Percentiles rank a stretch among this genome's conserved stretches.
Conservation (phyloP, 64 coral and sea anemone genomes). For the Porites lutea region DNA sequence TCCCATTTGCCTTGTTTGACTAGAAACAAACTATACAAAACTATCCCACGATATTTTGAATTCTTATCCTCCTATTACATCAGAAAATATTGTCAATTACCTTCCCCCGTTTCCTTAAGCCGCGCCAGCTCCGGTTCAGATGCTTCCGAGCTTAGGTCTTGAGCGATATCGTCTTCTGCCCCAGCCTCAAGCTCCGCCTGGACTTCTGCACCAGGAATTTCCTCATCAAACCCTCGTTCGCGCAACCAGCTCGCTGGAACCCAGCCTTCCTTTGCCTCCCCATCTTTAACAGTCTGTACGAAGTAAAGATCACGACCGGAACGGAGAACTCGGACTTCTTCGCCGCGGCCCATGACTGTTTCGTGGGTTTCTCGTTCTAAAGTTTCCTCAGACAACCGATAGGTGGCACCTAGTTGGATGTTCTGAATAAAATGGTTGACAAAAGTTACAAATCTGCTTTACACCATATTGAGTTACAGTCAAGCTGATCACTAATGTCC, state of each 20-base stretch:
- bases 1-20: too few relatives aligned
- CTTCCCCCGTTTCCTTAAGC: conserved; percentile 56
- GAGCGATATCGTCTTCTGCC: conserved; percentile 51
- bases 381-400: conserved; percentile 86
- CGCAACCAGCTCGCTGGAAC: conserved; percentile 86
- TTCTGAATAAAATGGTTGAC: conserved; percentile 42
- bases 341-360: conserved; percentile 73
- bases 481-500: too few relatives aligned
- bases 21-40: too few relatives aligned
- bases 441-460: background rate
- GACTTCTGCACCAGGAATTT: conserved; percentile 30
- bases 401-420: conserved; percentile 90
- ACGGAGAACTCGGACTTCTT: conserved; percentile 84
- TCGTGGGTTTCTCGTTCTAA: conserved; percentile 79
- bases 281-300: conserved; percentile 83
- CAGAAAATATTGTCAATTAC: background rate
- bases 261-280: conserved; percentile 84
- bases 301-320: conserved; percentile 94
- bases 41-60: too few relatives aligned
- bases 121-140: conserved; percentile 88
- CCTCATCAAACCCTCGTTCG: conserved; percentile 63
- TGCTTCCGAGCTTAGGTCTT: conserved; percentile 83
- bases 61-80: too few relatives aligned
- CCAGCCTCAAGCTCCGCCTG: conserved; percentile 19
- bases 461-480: too few relatives aligned